These are phyloP conservation scores for Potamarius usumacintae DNA, from an alignment of 2,113 vertebrate species.

Conservation along the genomic window DNA sequence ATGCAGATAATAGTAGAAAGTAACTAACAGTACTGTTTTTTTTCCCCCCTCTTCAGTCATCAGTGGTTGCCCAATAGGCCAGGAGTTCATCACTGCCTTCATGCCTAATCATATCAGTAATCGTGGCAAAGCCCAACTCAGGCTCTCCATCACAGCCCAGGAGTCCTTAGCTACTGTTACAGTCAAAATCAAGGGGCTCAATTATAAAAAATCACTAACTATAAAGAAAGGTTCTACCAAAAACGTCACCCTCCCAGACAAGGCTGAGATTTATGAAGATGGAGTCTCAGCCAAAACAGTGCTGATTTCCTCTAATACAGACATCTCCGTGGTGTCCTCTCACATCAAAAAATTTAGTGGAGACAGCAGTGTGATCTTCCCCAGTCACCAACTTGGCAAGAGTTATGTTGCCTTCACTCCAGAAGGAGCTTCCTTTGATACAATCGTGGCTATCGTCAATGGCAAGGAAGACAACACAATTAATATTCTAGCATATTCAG, in stretches of 20 bases:
- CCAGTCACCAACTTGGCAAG: constrained; percentile 48
- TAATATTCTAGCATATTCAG: constrained; percentile 24
- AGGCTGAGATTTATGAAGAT: constrained; percentile 27
- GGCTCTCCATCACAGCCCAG: constrained; percentile 52
- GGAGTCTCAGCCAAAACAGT: constrained; percentile 38
- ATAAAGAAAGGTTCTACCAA: constrained; percentile 37
- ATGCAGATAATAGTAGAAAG: not conserved
- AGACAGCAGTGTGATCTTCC: constrained; percentile 56
- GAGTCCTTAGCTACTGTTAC: constrained; percentile 42
- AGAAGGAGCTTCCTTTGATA: not conserved
- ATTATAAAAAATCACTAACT: constrained; percentile 10
- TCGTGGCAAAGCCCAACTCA: not conserved
- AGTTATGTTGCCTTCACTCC: constrained; percentile 56
- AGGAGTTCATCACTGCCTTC: constrained; percentile 59
- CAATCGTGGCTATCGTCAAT: constrained; percentile 51
- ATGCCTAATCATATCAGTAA: constrained; percentile 43
- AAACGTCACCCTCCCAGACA: constrained; percentile 34
- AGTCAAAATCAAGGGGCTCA: constrained; percentile 35
- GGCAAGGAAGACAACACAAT: constrained; percentile 55
- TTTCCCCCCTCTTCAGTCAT: constrained; percentile 19
- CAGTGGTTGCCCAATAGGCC: constrained; percentile 52
- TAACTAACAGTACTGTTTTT: not conserved
- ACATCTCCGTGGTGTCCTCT: constrained; percentile 55
- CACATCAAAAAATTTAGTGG: constrained; percentile 29
- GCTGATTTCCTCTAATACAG: constrained; percentile 44